Evolutionary conservation across 2,797 vertebrate genomes (phyloP), one percentile per base, ranked within the genome.

Genomic region (Sciurus vulgaris): DNA sequence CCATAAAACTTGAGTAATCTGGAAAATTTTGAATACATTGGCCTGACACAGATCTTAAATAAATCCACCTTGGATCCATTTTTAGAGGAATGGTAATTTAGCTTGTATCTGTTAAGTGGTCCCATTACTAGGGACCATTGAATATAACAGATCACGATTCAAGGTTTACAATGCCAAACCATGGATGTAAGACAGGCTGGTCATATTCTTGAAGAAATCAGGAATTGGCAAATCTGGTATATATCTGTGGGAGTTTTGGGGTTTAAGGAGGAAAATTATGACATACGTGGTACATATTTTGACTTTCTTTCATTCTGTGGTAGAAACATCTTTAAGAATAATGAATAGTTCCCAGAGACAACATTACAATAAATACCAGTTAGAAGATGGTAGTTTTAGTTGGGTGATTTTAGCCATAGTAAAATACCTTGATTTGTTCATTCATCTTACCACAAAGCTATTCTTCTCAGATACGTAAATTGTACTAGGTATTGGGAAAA

Each of bases 1-100:
- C n/a, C 24, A 17, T 12, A 38, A 56, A 67, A 70, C 1, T 3
- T 0, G 47, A 83, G 54, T 26, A 22, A 15, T 38, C 78, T 67
- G 70, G 30, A 41, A 79, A 30, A 44, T 88, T 92, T 67, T 89
- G 2, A 73, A 85, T 77, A 20, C 14, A n/a, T 8, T 70, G 61
- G 18, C 33, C 56, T 44, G 41, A 84, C 72, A 49, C 4, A 63
- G 82, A 9, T 59, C 18, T 73, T 70, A 73, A 72, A 67, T 28
- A 91, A 85, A 92, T 81, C 1, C 7, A 28, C 70, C n/a, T 51
- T 26, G 12, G n/a, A 73, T 5, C 33, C 15, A 28, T 86, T 91
- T 91, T 92, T 89, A 88, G 90, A 91, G 72, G 14, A 69, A 11
- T 35, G n/a, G 72, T 84, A 20, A 44, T 86, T 95, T 76, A 88